Conservation (phyloP, 2,797 vertebrate genomes). For the Myotis daubentonii region DNA sequence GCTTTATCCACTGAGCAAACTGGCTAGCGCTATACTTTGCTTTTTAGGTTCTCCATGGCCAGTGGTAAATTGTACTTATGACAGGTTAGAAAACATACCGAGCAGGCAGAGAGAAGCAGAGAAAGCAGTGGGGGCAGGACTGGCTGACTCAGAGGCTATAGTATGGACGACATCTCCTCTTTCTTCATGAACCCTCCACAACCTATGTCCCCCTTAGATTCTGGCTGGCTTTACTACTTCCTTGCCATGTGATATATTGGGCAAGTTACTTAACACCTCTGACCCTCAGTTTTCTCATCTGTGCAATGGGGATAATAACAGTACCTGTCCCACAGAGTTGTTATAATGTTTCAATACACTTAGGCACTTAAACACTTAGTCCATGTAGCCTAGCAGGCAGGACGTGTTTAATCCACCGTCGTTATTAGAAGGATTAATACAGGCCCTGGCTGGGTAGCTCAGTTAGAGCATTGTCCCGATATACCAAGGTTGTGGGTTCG, state of each 20-base stretch:
- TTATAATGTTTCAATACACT: not conserved
- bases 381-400: not conserved
- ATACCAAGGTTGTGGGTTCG: no score
- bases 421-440: not conserved
- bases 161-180: not conserved
- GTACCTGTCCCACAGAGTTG: not conserved
- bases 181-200: not conserved
- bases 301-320: not conserved
- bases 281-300: not conserved
- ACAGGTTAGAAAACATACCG: not conserved
- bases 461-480: no score
- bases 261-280: not conserved
- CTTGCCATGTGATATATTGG: not conserved
- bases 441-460: no score
- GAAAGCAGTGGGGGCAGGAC: not conserved
- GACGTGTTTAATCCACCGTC: not conserved
- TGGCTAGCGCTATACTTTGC: no score
- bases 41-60: not conserved
- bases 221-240: not conserved
- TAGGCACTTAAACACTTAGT: not conserved
- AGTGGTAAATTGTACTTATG: not conserved
- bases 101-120: not conserved
- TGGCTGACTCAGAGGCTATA: not conserved
- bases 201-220: no score
- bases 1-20: no score